A percentile compares a stretch with the other conserved stretches of the same genome.
These are phyloP conservation scores for Mechanitis mazaeus DNA, from an alignment of 2,888 invertebrate species.

Conservation along the genomic window DNA sequence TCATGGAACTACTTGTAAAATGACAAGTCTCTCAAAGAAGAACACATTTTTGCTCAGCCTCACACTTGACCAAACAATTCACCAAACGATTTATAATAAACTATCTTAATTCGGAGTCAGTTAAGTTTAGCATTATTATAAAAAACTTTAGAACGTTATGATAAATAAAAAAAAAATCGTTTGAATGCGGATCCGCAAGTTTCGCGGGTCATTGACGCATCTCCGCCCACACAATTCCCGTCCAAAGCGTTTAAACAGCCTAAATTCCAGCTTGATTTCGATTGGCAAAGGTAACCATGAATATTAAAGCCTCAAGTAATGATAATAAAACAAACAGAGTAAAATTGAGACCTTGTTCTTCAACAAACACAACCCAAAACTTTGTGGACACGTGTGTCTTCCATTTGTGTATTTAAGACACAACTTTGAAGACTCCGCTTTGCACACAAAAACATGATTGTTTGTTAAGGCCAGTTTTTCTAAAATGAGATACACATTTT, in stretches of 20 bases:
- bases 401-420: slow-evolving; percentile 54
- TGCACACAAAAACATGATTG: slow-evolving; percentile 42
- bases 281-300: slow-evolving; percentile 14
- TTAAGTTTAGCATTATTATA: not conserved
- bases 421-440: slow-evolving; percentile 61
- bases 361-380: slow-evolving; percentile 56
- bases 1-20: slow-evolving; percentile 76
- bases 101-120: not conserved
- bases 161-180: slow-evolving; percentile 26
- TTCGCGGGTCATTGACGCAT: slow-evolving; percentile 75
- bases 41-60: slow-evolving; percentile 49
- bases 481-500: slow-evolving; percentile 13
- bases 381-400: slow-evolving; percentile 63
- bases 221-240: slow-evolving; percentile 64
- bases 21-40: slow-evolving; percentile 70
- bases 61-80: slow-evolving; percentile 3
- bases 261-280: slow-evolving; percentile 29
- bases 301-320: slow-evolving; percentile 26
- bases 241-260: slow-evolving; percentile 41
- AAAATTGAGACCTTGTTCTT: slow-evolving; percentile 49
- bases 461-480: slow-evolving; percentile 28
- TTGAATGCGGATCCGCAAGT: slow-evolving; percentile 73
- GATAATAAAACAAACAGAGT: slow-evolving; percentile 22
- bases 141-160: slow-evolving; percentile 2
- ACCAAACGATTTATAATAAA: not conserved